Percentiles rank a stretch among this genome's conserved stretches.
Evolutionary conservation across 2,113 vertebrate genomes (phyloP).

Genomic region (Pollimyrus isidori): DNA sequence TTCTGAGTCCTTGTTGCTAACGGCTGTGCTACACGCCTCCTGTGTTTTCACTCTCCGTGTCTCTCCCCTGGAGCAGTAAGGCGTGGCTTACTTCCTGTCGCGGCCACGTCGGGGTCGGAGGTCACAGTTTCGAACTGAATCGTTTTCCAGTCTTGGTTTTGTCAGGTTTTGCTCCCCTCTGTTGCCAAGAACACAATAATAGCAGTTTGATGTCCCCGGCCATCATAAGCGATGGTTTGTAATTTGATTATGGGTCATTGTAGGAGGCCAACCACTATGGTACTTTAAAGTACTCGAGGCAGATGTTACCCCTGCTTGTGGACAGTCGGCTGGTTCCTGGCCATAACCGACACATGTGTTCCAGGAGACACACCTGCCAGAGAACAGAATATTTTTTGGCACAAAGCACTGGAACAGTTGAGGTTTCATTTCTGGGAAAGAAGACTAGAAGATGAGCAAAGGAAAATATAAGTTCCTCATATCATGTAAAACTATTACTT

Average conservation of each 20-base stretch:
- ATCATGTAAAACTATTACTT: background rate
- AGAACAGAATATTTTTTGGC: background rate
- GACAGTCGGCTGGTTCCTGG: background rate
- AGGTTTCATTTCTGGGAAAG: slow-evolving; percentile 16
- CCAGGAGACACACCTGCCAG: background rate
- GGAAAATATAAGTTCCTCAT: background rate
- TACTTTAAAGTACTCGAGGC: background rate
- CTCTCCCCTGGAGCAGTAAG: background rate
- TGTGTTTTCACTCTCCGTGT: background rate
- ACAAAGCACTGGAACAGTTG: background rate
- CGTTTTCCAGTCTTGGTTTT: background rate
- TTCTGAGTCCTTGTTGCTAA: background rate
- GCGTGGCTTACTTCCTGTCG: background rate
- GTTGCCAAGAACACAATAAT: background rate
- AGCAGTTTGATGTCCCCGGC: background rate
- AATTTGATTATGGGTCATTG: background rate
- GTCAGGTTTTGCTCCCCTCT: background rate
- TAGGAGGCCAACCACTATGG: background rate
- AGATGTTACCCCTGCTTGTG: background rate
- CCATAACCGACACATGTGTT: background rate
- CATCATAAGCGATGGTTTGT: background rate
- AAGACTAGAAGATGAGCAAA: background rate
- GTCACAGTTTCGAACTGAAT: background rate
- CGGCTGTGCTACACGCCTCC: background rate
- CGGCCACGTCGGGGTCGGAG: background rate